A percentile compares a stretch with the other conserved stretches of the same genome.
Evolutionary conservation across 1,140 invertebrate species (phyloP).

Genomic region (Hetaerina americana): DNA sequence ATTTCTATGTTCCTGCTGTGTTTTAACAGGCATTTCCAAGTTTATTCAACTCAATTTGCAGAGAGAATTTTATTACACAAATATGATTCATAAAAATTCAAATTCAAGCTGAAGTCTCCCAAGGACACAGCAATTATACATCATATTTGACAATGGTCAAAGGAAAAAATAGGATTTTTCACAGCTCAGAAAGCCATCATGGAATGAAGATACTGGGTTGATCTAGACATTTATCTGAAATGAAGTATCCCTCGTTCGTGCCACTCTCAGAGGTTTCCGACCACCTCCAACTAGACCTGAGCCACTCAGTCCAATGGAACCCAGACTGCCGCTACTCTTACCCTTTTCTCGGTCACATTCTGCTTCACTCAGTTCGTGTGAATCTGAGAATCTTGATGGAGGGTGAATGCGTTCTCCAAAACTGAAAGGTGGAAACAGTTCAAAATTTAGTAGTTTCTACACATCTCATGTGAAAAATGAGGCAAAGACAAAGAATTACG

Average conservation of each 20-base stretch:
- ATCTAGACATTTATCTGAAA: constrained; percentile 27
- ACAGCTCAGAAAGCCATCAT: not conserved
- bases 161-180: not conserved
- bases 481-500: too few relatives aligned
- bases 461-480: too few relatives aligned
- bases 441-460: too few relatives aligned
- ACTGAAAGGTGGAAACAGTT: constrained; percentile 21
- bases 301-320: constrained; percentile 16
- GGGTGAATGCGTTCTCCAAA: constrained; percentile 62
- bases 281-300: not conserved
- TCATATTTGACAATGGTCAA: not conserved
- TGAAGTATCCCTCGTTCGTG: constrained; percentile 22
- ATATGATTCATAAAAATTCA: not conserved
- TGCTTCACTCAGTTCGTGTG: constrained; percentile 41
- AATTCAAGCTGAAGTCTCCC: not conserved
- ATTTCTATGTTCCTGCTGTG: too few relatives aligned
- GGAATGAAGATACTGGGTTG: too few relatives aligned
- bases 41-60: not conserved
- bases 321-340: constrained; percentile 14
- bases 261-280: constrained; percentile 9
- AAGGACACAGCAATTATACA: not conserved
- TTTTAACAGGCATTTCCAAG: not conserved
- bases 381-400: constrained; percentile 55
- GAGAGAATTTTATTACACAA: not conserved
- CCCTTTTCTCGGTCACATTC: constrained; percentile 34